Percentiles rank a stretch among this genome's conserved stretches.
Conservation (phyloP, 1,140 invertebrate species). For the Latrodectus geometricus region DNA sequence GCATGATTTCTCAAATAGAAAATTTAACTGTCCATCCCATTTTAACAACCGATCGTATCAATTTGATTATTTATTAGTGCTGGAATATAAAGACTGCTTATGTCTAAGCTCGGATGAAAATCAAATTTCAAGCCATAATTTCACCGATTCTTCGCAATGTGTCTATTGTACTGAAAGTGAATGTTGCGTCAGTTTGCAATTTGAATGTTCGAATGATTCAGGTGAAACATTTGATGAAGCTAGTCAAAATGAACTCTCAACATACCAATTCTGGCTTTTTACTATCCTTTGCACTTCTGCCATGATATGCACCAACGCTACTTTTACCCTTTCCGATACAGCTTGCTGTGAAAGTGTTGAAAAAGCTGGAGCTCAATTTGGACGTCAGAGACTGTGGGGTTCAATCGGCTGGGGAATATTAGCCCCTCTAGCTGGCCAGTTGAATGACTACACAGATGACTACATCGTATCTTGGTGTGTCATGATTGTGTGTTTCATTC, state of each 20-base stretch:
- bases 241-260: background rate
- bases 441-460: constrained; percentile 18
- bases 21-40: no score
- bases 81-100: no score
- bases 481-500: background rate
- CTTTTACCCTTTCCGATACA: constrained; percentile 31
- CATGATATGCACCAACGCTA: background rate
- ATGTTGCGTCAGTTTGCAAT: no score
- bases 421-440: constrained; percentile 7
- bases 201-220: no score
- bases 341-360: constrained; percentile 33
- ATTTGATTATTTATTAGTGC: no score
- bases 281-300: background rate
- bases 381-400: constrained; percentile 29
- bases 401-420: constrained; percentile 22
- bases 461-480: constrained; percentile 15
- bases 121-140: no score
- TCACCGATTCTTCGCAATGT: no score
- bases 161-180: no score
- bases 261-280: constrained; percentile 40
- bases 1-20: no score
- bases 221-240: no score
- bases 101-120: no score
- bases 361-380: constrained; percentile 20
- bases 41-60: no score